Evolutionary conservation across 2,797 vertebrate species (phyloP), one percentile per base, ranked within the genome.

Genomic region (Thaleichthys pacificus): DNA sequence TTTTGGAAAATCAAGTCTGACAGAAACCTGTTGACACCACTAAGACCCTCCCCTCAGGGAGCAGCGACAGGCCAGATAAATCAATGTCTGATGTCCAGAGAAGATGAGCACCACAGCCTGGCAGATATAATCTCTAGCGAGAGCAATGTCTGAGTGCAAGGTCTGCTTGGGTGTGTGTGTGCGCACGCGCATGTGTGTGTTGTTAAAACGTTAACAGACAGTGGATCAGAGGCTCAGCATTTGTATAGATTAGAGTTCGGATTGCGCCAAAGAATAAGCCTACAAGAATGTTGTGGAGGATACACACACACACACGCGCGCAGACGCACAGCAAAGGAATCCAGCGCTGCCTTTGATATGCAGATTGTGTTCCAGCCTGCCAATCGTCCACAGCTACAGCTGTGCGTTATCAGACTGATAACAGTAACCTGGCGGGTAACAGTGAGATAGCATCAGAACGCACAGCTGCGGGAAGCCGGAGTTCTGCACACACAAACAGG

Each of bases 341-440:
- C 86, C 82, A 77, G 82, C 69, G 19, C 51, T 74, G 75, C 84
- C 88, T 91, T 91, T 91, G 89, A 89, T 88, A 90, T 91, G 87
- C 81, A 89, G 85, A 91, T 90, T 80, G 77, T 81, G 80, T 73
- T 81, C 83, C 77, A 84, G 84, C 82, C 82, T 79, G 85, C 88
- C 83, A 80, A 88, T 81, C 85, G 79, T 84, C 77, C 83, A 82
- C 63, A 75, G 56, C 51, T n/a, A 56, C 51, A 56, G 51, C 51
- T 56, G 51, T 56, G 15, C 19, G 51, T 56, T 56, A 56, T 56
- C 51, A 56, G 5, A 56, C 51, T 56, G 51, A 56, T 56, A 56
- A 56, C 51, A 56, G 15, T 56, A 17, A 56, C 51, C 51, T 56
- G 19, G 15, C 51, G 2, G 51, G 17, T 47, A 47, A 56, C 5